These are phyloP conservation scores for Pterobdella sp. DNA, from an alignment of 2,888 invertebrate species.

Conservation along the genomic window DNA sequence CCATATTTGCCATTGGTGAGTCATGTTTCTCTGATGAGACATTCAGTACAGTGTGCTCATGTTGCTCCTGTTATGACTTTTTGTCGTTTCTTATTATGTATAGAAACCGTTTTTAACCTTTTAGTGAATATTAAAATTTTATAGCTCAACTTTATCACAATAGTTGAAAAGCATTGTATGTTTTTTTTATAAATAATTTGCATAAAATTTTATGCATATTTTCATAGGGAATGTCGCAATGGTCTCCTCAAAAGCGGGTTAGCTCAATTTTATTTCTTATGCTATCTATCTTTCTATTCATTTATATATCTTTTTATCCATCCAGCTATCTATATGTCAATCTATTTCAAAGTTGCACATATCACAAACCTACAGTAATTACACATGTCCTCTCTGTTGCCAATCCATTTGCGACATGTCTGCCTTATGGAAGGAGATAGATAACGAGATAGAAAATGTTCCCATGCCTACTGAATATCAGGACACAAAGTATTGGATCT, in stretches of 20 bases:
- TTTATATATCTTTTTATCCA: too few relatives aligned
- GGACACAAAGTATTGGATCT: slow-evolving; percentile 69
- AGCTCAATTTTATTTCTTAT: neutral
- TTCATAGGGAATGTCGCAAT: neutral
- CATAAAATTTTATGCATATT: neutral
- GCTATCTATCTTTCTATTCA: too few relatives aligned
- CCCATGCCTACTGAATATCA: slow-evolving; percentile 77
- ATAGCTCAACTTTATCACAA: neutral
- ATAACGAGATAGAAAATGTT: slow-evolving; percentile 70
- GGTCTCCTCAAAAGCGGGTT: neutral
- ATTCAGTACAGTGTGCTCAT: neutral
- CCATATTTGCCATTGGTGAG: slow-evolving; percentile 70
- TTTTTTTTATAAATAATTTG: neutral
- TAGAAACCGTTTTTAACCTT: neutral
- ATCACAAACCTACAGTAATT: too few relatives aligned
- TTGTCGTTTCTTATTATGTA: neutral
- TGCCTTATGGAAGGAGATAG: slow-evolving; percentile 69
- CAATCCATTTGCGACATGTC: slow-evolving; percentile 80
- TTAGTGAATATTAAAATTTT: neutral
- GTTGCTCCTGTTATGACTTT: neutral
- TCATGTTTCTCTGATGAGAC: too few relatives aligned
- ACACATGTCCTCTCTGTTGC: slow-evolving; percentile 80
- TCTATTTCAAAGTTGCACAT: too few relatives aligned
- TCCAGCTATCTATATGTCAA: too few relatives aligned
- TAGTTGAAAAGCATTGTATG: neutral